A percentile compares a stretch with the other conserved stretches of the same genome.
These are phyloP conservation scores for Thymelicus sylvestris DNA, from an alignment of 2,888 invertebrate genomes.

Conservation along the genomic window DNA sequence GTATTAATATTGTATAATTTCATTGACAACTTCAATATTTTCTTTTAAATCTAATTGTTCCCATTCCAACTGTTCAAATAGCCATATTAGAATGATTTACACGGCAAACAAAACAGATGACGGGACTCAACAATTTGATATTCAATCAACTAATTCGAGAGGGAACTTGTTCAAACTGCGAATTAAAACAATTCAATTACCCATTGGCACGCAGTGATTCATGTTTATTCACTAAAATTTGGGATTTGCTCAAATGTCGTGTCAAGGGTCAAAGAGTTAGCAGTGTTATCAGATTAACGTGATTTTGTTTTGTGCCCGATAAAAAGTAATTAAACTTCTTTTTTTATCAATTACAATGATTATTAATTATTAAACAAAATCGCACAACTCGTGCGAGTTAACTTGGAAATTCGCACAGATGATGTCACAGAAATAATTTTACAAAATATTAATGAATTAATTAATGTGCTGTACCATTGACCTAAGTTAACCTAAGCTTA, in stretches of 20 bases:
- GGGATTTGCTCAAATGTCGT: background rate
- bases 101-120: slow-evolving; percentile 6
- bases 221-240: slow-evolving; percentile 11
- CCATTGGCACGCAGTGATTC: background rate
- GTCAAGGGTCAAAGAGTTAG: background rate
- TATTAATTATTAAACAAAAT: too few species aligned
- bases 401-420: too few species aligned
- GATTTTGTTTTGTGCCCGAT: too few species aligned
- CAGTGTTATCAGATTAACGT: too few species aligned
- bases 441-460: too few species aligned
- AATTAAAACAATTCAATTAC: slow-evolving; percentile 12
- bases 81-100: background rate
- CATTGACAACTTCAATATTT: background rate
- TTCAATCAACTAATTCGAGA: slow-evolving; percentile 6
- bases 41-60: background rate
- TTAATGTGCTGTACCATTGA: too few species aligned
- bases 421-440: too few species aligned
- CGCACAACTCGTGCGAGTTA: too few species aligned
- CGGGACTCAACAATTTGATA: background rate
- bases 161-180: slow-evolving; percentile 2
- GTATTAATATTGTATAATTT: too few species aligned
- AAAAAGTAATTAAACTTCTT: too few species aligned
- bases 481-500: too few species aligned
- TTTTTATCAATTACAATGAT: too few species aligned
- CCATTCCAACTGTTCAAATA: background rate